These are phyloP conservation scores for Oreochromis spilurus DNA, from an alignment of 2,113 vertebrate species.

Conservation along the genomic window DNA sequence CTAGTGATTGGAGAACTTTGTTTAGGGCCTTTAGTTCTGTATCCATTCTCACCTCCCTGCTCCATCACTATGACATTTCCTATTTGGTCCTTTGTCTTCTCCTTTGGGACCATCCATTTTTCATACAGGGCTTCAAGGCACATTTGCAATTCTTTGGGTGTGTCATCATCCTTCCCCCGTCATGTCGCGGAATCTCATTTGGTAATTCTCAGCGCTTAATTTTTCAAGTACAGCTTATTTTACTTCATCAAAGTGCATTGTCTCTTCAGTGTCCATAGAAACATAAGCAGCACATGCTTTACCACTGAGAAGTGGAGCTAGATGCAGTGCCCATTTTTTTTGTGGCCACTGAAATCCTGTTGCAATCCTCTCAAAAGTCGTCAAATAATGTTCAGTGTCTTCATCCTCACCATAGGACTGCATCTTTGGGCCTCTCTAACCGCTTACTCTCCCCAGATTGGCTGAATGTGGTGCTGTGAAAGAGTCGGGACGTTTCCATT, in stretches of 20 bases:
- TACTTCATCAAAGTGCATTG: not conserved
- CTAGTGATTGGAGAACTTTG: not conserved
- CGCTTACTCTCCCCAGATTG: too few relatives aligned
- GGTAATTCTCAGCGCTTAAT: not conserved
- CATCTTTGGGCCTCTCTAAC: too few relatives aligned
- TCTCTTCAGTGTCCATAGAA: not conserved
- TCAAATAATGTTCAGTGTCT: not conserved
- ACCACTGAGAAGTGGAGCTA: not conserved
- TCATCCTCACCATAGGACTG: not conserved
- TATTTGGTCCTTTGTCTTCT: not conserved
- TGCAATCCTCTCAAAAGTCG: not conserved
- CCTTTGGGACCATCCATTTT: not conserved
- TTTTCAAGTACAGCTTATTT: not conserved
- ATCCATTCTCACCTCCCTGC: not conserved
- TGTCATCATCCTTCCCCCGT: not conserved
- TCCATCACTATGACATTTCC: not conserved
- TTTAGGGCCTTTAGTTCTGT: not conserved
- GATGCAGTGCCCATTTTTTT: not conserved
- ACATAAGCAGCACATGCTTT: not conserved
- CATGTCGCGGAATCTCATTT: not conserved
- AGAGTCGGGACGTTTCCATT: too few relatives aligned
- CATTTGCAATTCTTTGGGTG: not conserved
- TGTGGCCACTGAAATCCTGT: not conserved
- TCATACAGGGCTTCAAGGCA: not conserved
- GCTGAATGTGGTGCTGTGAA: too few relatives aligned